Base-by-base conservation (phyloP, 2,797 vertebrate genomes). In the Poeciliopsis infans region DNA sequence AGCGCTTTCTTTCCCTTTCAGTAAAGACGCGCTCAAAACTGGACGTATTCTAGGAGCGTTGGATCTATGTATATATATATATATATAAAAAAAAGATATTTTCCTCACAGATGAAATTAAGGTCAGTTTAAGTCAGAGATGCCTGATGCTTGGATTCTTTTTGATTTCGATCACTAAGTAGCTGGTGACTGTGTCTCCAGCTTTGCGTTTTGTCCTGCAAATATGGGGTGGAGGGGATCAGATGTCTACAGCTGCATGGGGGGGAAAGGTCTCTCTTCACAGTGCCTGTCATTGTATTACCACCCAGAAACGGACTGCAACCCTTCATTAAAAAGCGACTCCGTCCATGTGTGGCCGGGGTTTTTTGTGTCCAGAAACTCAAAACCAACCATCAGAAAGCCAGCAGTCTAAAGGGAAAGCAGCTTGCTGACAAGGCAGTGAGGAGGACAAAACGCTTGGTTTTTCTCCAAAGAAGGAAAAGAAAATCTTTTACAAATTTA, bases 231-330 rank as follows among this genome's bases (percentile, higher is more conserved):
- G 28, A 33, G 83, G 91, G 81, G 94, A 95, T 80, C 79, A 87
- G 92, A 94, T 95, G 92, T 88, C 85, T 91, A 84, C 87, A 88
- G 84, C 74, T 77, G 81, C 49, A 43, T 31, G 78, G 74, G 79
- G 36, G 36, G 33, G 33, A 79, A 77, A 77, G 79, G 84, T 85
- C 79, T 85, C 84, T 70, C 36, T 80, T 79, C 80, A 95, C 95
- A 95, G 95, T 91, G 91, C 69, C 78, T 79, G 82, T 87, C 89
- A 94, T 95, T 96, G 93, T 95, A 82, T 51, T 23, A 88, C 84
- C 86, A 74, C 80, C 25, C 33, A 49, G 36, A 80, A 85, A 72
- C 33, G 45, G 85, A 88, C 64, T 82, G 88, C 85, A 89, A 88
- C 90, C 89, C 83, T 53, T 87, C 80, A 83, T 90, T 88, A 89